Evolutionary conservation across 2,888 invertebrate species (phyloP).

Genomic region (Acrocera orbiculus): DNA sequence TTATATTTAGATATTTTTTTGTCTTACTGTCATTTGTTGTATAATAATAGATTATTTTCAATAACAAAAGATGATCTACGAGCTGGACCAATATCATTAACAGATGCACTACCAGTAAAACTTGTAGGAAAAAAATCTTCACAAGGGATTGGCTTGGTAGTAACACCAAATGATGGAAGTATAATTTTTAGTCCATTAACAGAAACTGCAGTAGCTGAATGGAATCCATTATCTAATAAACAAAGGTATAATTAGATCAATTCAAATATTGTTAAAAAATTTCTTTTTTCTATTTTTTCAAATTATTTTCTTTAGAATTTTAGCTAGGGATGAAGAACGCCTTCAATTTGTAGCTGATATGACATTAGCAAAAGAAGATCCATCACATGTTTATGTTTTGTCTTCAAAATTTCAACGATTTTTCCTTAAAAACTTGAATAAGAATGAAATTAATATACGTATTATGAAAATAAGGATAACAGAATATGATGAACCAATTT

Average conservation of each 20-base stretch:
- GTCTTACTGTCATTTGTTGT: not conserved
- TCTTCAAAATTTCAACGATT: conserved; percentile 65
- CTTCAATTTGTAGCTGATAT: conserved; percentile 68
- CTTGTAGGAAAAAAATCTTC: conserved; percentile 70
- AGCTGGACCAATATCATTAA: conserved; percentile 52
- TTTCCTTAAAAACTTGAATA: conserved; percentile 49
- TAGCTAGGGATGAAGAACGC: conserved; percentile 51
- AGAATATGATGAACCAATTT: no score
- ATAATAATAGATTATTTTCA: conserved; percentile 45
- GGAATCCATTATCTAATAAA: conserved; percentile 54
- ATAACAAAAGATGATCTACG: conserved; percentile 54
- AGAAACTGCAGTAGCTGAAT: conserved; percentile 64
- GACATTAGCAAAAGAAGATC: conserved; percentile 46
- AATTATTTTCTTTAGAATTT: conserved; percentile 9
- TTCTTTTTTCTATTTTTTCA: not conserved
- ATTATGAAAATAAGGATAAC: conserved; percentile 52
- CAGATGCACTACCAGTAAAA: conserved; percentile 53
- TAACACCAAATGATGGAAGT: conserved; percentile 54
- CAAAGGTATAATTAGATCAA: conserved; percentile 39
- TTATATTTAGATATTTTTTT: conserved; percentile 1
- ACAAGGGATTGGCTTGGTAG: conserved; percentile 57
- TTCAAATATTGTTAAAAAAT: not conserved
- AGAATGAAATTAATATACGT: conserved; percentile 53
- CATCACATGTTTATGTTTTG: conserved; percentile 52
- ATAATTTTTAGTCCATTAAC: conserved; percentile 61